These are phyloP conservation scores for Hydractinia symbiolongicarpus DNA, from an alignment of 30 jellyfish, hydroid and myxozoan genomes.

Conservation along the genomic window DNA sequence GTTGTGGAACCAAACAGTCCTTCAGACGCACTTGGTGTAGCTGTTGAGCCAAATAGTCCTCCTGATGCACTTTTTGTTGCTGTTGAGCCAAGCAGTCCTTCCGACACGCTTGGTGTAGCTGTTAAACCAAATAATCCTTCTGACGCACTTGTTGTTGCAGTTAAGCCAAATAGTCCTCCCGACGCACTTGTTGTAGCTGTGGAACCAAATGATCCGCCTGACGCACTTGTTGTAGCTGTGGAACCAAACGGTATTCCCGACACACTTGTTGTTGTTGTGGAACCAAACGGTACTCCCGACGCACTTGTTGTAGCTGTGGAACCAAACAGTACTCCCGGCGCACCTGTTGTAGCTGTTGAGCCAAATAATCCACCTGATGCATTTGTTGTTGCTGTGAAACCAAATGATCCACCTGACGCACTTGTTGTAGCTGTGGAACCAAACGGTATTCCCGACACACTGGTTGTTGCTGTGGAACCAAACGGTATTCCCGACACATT, in stretches of 20 bases:
- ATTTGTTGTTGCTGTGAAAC: conserved; percentile 14
- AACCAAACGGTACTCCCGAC: conserved; percentile 2
- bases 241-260: no score
- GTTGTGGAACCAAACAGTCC: conserved; percentile 42
- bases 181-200: background rate
- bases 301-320: conserved; percentile 18
- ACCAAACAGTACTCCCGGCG: no score
- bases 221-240: background rate
- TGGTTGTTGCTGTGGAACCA: no score
- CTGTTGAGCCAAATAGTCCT: conserved; percentile 35
- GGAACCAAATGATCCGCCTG: conserved; percentile 7
- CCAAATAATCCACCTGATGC: conserved; percentile 39
- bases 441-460: conserved; percentile 1
- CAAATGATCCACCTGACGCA: conserved; percentile 17
- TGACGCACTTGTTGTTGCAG: conserved; percentile 12
- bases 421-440: background rate
- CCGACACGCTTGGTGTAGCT: background rate
- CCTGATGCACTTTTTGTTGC: conserved; percentile 21
- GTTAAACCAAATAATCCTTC: conserved; percentile 11
- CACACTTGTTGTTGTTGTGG: background rate
- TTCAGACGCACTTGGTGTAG: conserved; percentile 14
- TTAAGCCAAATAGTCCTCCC: conserved; percentile 22
- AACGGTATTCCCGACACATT: no score
- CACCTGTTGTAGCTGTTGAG: conserved; percentile 15
- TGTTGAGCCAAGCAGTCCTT: background rate